Base-by-base conservation (phyloP, 2,888 invertebrate species). In the Rotaria socialis region DNA sequence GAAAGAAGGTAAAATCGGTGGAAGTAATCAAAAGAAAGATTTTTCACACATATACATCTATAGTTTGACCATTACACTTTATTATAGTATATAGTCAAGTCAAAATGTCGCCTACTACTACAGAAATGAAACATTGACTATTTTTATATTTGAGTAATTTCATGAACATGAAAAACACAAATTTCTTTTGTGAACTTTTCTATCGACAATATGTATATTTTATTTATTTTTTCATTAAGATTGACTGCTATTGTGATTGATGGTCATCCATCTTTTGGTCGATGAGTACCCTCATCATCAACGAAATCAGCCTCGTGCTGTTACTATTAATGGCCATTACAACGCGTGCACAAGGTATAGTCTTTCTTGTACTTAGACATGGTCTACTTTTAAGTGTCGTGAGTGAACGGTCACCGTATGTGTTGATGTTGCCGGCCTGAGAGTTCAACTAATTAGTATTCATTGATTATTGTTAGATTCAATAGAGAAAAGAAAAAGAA, bases 181-280 rank as follows among this genome's bases (percentile, higher is more conserved):
- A 67, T 67, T 41, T 67, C 35, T 19, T 67, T 27, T 67, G 67
- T 27, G 16, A 67, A 67, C 8, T 24, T 14, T 67, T 67, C 14
- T 60, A 27, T 60, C 16, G 16, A 27, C 27, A 27, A 60, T 56
- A 56, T 56, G 56, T 22, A 56, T 56, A 24, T 56, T 67, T 67
- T 35, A 35, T 27, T 35, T 16, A 52, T 52, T 55, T 55, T 67
- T 27, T 67, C 35, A 35, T 67, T 67, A 35, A 67, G 67, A 67
- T 67, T 67, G 67, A 35, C 67, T 67, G 41, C 67, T 67, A 67
- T 67, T 67, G 67, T 67, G 35, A 67, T 67, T 67, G 67, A 67
- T 67, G 67, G 41, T 67, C 41, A 16, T 67, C 67, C 67, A 67
- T 41, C 35, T 16, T 67, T 35, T 67, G 19, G 67, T 67, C 67